Evolutionary conservation across 1,140 invertebrate genomes (phyloP).

Genomic region (Yoshiicerus persimilis): DNA sequence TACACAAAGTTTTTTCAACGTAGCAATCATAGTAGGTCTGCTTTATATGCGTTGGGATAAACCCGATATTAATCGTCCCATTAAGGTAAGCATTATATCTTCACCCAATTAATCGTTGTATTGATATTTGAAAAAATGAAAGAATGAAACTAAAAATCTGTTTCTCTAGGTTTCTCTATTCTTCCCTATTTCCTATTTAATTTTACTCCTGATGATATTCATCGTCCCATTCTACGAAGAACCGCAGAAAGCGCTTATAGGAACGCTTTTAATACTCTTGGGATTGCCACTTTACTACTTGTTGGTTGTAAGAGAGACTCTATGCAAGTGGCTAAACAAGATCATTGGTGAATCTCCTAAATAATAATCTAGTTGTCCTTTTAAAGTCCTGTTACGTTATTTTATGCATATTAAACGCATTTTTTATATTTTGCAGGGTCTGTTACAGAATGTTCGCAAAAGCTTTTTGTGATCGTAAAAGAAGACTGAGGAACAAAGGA

Average conservation of each 20-base stretch:
- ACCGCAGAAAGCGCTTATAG: slow-evolving; percentile 77
- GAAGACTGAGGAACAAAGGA: background rate
- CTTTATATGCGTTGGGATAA: slow-evolving; percentile 78
- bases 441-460: background rate
- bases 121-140: no score
- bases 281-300: slow-evolving; percentile 84
- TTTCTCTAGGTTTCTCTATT: slow-evolving; percentile 65
- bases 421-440: background rate
- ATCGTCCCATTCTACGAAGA: slow-evolving; percentile 75
- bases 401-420: background rate
- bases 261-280: slow-evolving; percentile 78
- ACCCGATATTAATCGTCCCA: slow-evolving; percentile 68
- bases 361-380: background rate
- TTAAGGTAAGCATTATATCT: slow-evolving; percentile 58
- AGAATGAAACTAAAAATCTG: no score
- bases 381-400: background rate
- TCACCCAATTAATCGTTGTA: no score
- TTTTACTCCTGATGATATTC: slow-evolving; percentile 76
- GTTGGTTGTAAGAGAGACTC: slow-evolving; percentile 66
- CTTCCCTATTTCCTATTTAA: slow-evolving; percentile 77
- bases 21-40: slow-evolving; percentile 79
- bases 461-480: background rate
- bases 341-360: background rate
- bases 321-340: background rate
- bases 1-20: slow-evolving; percentile 85